Conservation (phyloP, 2,888 invertebrate genomes). For the Kuschelorhynchus macadamiae region DNA sequence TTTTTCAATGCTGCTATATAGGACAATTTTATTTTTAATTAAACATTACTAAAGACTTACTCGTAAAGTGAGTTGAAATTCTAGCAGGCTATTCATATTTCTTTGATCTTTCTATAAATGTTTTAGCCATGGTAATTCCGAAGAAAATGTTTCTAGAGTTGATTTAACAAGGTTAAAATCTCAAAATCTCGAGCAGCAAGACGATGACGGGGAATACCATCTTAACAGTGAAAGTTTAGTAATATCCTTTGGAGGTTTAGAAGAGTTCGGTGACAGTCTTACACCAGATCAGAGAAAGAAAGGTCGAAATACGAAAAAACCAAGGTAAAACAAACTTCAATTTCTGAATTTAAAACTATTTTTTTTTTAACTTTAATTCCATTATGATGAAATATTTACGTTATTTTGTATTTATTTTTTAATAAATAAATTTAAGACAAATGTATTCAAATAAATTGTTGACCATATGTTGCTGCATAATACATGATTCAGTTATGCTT, state of each 20-base stretch:
- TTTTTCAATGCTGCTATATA: too few relatives aligned
- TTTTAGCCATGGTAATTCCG: constrained; percentile 55
- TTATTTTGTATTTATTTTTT: too few relatives aligned
- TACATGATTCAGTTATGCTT: too few relatives aligned
- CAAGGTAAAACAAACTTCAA: constrained; percentile 23
- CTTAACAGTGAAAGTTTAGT: constrained; percentile 60
- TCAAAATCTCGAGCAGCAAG: constrained; percentile 57
- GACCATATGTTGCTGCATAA: too few relatives aligned
- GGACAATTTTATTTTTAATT: too few relatives aligned
- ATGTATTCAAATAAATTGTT: too few relatives aligned
- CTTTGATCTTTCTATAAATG: too few relatives aligned
- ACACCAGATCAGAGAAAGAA: constrained; percentile 64
- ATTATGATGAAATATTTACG: too few relatives aligned
- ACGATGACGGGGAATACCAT: constrained; percentile 64
- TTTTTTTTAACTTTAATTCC: not conserved
- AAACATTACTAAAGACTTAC: too few relatives aligned
- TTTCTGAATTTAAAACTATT: not conserved
- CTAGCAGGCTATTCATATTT: too few relatives aligned
- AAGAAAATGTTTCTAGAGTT: constrained; percentile 67
- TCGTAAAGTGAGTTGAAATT: too few relatives aligned
- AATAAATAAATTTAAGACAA: too few relatives aligned
- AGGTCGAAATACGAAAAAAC: constrained; percentile 44
- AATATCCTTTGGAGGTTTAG: constrained; percentile 68
- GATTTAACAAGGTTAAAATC: constrained; percentile 20
- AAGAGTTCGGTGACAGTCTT: constrained; percentile 69